Base-by-base conservation (phyloP, 2,888 invertebrate genomes). In the Caenorhabditis japonica region DNA sequence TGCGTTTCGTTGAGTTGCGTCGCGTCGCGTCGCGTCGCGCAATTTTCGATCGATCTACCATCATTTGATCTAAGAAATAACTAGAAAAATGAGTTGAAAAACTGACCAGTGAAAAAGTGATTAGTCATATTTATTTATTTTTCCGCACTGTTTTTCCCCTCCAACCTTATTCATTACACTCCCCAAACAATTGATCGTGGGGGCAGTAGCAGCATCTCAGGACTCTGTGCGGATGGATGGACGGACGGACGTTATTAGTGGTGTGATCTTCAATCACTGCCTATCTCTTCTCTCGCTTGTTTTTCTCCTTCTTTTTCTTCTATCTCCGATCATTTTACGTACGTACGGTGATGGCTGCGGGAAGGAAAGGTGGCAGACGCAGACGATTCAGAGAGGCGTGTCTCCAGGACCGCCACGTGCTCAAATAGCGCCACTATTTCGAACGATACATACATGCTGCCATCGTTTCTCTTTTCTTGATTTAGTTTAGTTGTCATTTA, bases 161-260 rank as follows among this genome's bases (percentile, higher is more conserved):
- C 10, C 30, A 30, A 30, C 5, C 5, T 7, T 7, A 30, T 10
- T 30, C 10, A 30, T 30, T 30, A 30, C 30, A 30, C 30, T 10
- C n/a, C n/a, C n/a, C n/a, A 5, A 30, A 30, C 30, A 30, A 30
- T 30, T 30, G 30, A 7, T 30, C 30, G n/a, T n/a, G n/a, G n/a
- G n/a, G n/a, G n/a, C n/a, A n/a, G n/a, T n/a, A n/a, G n/a, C n/a
- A n/a, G n/a, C n/a, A n/a, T n/a, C n/a, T n/a, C n/a, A n/a, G n/a
- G n/a, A n/a, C n/a, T n/a, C n/a, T n/a, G n/a, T n/a, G n/a, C n/a
- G n/a, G n/a, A n/a, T n/a, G n/a, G n/a, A n/a, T n/a, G n/a, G n/a
- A n/a, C n/a, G n/a, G n/a, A 49, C 66, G 56, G 66, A 66, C 66
- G 56, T 49, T 56, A 56, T 66, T 66, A 66, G 66, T 66, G 66